These are phyloP conservation scores for Maconellicoccus hirsutus DNA, from an alignment of 1,140 invertebrate genomes.

Conservation along the genomic window DNA sequence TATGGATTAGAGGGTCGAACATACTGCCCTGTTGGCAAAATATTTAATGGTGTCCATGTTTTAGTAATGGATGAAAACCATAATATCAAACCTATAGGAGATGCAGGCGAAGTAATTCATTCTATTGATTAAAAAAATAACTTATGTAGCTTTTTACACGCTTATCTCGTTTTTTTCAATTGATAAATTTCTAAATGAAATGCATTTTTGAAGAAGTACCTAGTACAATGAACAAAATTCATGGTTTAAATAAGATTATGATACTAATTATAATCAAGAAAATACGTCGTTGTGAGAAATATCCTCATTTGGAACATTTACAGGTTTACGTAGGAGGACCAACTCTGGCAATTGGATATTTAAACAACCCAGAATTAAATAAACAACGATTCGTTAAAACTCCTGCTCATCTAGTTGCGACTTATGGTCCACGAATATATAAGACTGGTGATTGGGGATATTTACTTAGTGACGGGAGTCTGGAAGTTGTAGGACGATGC, in stretches of 20 bases:
- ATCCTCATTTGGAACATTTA: no score
- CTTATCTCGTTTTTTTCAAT: no score
- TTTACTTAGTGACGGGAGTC: slow-evolving; percentile 37
- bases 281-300: no score
- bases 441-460: slow-evolving; percentile 42
- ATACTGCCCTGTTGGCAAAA: slow-evolving; percentile 34
- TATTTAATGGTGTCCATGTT: slow-evolving; percentile 38
- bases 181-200: no score
- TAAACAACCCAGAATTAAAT: slow-evolving; percentile 41
- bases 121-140: no score
- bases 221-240: background rate
- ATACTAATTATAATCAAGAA: no score
- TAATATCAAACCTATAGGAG: slow-evolving; percentile 38
- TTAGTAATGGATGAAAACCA: slow-evolving; percentile 38
- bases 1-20: slow-evolving; percentile 25
- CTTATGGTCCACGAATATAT: slow-evolving; percentile 34
- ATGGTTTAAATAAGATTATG: background rate
- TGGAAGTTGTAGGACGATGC: slow-evolving; percentile 42
- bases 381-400: slow-evolving; percentile 36
- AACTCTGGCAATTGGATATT: slow-evolving; percentile 39
- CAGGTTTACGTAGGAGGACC: slow-evolving; percentile 42
- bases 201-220: background rate
- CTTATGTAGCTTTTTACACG: no score
- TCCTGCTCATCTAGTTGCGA: slow-evolving; percentile 24
- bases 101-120: slow-evolving; percentile 40